Conservation (phyloP, 2,888 invertebrate genomes). For the Napeogenes sylphis region DNA sequence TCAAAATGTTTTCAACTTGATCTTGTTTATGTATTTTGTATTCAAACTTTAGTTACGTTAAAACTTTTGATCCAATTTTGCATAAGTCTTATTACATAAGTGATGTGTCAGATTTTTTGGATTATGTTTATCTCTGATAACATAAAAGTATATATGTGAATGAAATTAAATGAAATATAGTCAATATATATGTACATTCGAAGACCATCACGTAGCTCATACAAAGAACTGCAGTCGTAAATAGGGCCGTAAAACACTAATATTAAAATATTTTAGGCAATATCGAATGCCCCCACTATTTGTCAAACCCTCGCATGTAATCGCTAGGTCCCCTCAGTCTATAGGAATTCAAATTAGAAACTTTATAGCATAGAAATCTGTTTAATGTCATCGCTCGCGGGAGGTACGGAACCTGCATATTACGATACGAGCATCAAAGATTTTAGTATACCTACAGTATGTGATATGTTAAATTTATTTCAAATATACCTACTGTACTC, state of each 20-base stretch:
- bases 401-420: slow-evolving; percentile 21
- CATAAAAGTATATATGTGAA: no score
- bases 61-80: no score
- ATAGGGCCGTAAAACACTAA: slow-evolving; percentile 13
- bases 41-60: no score
- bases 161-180: no score
- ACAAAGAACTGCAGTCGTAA: slow-evolving; percentile 2
- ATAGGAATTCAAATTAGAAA: slow-evolving; percentile 74
- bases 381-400: slow-evolving; percentile 53
- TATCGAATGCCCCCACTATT: slow-evolving; percentile 45
- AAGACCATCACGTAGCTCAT: neutral
- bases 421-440: neutral
- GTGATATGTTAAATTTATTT: neutral
- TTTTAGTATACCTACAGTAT: neutral
- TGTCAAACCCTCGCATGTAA: slow-evolving; percentile 37
- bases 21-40: no score
- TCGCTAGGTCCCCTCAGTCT: slow-evolving; percentile 43
- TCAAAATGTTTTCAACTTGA: no score
- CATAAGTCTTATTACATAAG: no score
- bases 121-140: no score
- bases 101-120: no score
- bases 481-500: neutral
- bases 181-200: neutral
- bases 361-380: slow-evolving; percentile 72
- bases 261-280: slow-evolving; percentile 30